phyloP scores from a whole-genome alignment of 2,888 invertebrate species.

The Synanthedon vespiformis region DNA sequence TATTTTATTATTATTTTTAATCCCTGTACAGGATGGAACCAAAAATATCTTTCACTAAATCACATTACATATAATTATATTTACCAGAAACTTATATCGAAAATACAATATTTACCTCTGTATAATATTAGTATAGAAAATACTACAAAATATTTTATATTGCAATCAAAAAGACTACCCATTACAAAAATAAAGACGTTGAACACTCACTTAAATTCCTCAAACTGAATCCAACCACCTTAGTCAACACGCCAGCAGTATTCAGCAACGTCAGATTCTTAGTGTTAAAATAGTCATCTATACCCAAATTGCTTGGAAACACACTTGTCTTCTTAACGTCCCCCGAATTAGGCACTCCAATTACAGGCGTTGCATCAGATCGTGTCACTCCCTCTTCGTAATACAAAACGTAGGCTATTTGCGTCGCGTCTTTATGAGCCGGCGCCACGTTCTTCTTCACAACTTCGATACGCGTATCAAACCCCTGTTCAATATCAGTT shows the following conservation, averaged over 20 bases:
- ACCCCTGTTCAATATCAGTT: conserved; percentile 5
- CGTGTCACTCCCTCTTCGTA: conserved; percentile 53
- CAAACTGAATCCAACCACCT: conserved; percentile 53
- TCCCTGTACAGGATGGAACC: too few species aligned
- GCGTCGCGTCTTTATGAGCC: conserved; percentile 30
- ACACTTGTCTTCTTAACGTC: conserved; percentile 43
- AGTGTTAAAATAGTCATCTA: conserved; percentile 38
- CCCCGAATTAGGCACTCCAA: conserved; percentile 32
- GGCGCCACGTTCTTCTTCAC: conserved; percentile 42
- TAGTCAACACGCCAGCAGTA: conserved; percentile 45
- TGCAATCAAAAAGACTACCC: too few species aligned
- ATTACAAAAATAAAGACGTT: too few species aligned
- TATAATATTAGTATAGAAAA: conserved; percentile 1
- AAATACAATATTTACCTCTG: conserved; percentile 1
- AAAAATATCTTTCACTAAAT: too few species aligned
- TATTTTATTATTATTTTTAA: too few species aligned
- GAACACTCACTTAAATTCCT: conserved; percentile 52
- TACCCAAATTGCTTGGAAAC: conserved; percentile 47
- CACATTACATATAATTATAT: too few species aligned
- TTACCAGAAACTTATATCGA: conserved; percentile 7
- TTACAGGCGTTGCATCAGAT: conserved; percentile 27
- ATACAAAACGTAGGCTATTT: conserved; percentile 56
- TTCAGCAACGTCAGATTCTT: conserved; percentile 53
- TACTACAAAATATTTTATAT: conserved; percentile 2
- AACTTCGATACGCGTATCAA: conserved; percentile 40